Conservation (phyloP, 2,797 vertebrate genomes). For the Pseudochromis fuscus region DNA sequence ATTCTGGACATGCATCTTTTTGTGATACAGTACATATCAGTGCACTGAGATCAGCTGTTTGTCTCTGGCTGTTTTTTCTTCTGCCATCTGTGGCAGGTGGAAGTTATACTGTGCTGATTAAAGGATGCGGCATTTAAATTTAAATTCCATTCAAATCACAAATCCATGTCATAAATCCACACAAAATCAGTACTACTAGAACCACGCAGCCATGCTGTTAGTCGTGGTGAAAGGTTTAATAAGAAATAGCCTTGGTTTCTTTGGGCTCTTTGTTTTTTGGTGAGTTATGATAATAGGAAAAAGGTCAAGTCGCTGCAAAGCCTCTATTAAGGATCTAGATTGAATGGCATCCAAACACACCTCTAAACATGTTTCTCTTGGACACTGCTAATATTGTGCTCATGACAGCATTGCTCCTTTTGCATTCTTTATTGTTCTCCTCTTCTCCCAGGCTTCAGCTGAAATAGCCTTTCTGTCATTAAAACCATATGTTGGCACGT, state of each 20-base stretch:
- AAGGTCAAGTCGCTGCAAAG: slow-evolving; percentile 41
- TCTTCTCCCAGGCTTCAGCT: slow-evolving; percentile 51
- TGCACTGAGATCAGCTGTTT: slow-evolving; percentile 9
- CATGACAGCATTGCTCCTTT: slow-evolving; percentile 43
- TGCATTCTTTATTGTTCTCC: slow-evolving; percentile 40
- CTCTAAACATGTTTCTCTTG: slow-evolving; percentile 50
- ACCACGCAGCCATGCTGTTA: slow-evolving; percentile 22
- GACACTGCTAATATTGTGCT: slow-evolving; percentile 32
- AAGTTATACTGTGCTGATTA: slow-evolving; percentile 15
- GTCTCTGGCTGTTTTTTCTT: slow-evolving; percentile 21
- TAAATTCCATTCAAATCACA: slow-evolving; percentile 17
- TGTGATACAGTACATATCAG: slow-evolving; percentile 15
- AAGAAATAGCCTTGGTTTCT: slow-evolving; percentile 36
- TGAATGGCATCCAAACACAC: slow-evolving; percentile 42
- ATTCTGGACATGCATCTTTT: slow-evolving; percentile 24
- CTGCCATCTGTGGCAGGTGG: slow-evolving; percentile 37
- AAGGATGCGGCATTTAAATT: slow-evolving; percentile 29
- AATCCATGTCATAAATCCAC: slow-evolving; percentile 21
- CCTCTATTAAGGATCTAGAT: slow-evolving; percentile 22
- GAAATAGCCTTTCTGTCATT: slow-evolving; percentile 62
- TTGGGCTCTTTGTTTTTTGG: slow-evolving; percentile 21
- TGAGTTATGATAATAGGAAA: slow-evolving; percentile 35
- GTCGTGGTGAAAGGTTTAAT: slow-evolving; percentile 39
- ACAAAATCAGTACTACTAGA: slow-evolving; percentile 38
- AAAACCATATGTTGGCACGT: slow-evolving; percentile 70